Percentiles rank a stretch among this genome's conserved stretches.
Evolutionary conservation across 2,888 invertebrate genomes (phyloP).

Genomic region (Metallyticus violacea): DNA sequence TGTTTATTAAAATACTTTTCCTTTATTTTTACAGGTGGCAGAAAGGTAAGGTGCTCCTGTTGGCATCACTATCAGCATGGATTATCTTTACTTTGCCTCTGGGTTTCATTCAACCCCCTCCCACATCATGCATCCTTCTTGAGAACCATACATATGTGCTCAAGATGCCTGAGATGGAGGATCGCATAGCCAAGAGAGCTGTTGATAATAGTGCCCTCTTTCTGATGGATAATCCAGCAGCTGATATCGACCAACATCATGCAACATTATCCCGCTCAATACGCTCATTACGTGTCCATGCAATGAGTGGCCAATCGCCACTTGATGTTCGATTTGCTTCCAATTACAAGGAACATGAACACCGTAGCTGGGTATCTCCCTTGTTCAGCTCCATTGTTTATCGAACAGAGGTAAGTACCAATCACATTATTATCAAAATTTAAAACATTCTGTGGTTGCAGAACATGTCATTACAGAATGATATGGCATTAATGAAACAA

Average conservation of each 20-base stretch:
- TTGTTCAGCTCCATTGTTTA: conserved; percentile 93
- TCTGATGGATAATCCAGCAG: conserved; percentile 34
- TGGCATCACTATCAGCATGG: conserved; percentile 92
- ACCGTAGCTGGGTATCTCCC: conserved; percentile 81
- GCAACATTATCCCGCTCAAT: conserved; percentile 40
- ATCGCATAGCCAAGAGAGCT: conserved; percentile 15
- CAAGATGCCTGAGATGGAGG: conserved; percentile 53
- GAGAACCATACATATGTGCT: conserved; percentile 64
- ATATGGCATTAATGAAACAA: too few relatives aligned
- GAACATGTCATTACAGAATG: too few relatives aligned
- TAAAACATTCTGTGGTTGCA: too few relatives aligned
- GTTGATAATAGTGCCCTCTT: conserved; percentile 7
- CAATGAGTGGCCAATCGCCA: conserved; percentile 65
- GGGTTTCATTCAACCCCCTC: conserved; percentile 92
- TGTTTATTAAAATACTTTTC: too few relatives aligned
- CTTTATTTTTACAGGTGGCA: conserved; percentile 72
- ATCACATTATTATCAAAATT: too few relatives aligned
- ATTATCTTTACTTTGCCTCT: conserved; percentile 94
- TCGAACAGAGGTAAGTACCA: conserved; percentile 52
- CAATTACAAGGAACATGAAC: conserved; percentile 68
- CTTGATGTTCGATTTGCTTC: conserved; percentile 70
- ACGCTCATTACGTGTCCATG: conserved; percentile 46
- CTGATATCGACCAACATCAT: conserved; percentile 24
- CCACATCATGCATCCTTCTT: conserved; percentile 76
- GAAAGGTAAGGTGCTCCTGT: conserved; percentile 80